Evolutionary conservation across 2,113 vertebrate genomes (phyloP).

Genomic region (Nycticryphes semicollaris): DNA sequence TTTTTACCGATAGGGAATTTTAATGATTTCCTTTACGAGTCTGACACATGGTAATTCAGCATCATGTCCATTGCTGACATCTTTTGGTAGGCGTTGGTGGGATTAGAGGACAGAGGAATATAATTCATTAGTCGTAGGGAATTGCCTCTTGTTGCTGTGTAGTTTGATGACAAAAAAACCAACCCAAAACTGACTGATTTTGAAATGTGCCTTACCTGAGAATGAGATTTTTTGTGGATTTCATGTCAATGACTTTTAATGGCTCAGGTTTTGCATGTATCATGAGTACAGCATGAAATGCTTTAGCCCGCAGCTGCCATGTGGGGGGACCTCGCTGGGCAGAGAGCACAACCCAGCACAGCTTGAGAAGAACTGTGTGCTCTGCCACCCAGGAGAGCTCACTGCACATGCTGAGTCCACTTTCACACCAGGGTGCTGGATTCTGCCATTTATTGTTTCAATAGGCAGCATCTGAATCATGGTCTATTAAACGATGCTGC

Average conservation of each 20-base stretch:
- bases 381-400: neutral
- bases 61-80: neutral
- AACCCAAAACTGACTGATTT: neutral
- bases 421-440: neutral
- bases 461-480: neutral
- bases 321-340: neutral
- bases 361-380: neutral
- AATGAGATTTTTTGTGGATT: neutral
- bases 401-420: neutral
- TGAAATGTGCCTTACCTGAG: too few relatives aligned
- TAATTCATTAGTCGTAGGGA: neutral
- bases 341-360: neutral
- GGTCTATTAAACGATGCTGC: neutral
- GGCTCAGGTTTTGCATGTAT: neutral
- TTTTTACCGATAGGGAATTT: neutral
- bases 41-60: neutral
- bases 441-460: too few relatives aligned
- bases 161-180: neutral
- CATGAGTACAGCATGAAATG: rapidly evolving
- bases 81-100: neutral
- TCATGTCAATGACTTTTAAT: neutral
- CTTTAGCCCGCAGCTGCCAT: neutral
- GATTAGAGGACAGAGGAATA: neutral
- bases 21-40: neutral
- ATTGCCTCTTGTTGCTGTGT: neutral